These are phyloP conservation scores for Benthosema pterotum DNA, from an alignment of 2,797 vertebrate species.

Conservation along the genomic window DNA sequence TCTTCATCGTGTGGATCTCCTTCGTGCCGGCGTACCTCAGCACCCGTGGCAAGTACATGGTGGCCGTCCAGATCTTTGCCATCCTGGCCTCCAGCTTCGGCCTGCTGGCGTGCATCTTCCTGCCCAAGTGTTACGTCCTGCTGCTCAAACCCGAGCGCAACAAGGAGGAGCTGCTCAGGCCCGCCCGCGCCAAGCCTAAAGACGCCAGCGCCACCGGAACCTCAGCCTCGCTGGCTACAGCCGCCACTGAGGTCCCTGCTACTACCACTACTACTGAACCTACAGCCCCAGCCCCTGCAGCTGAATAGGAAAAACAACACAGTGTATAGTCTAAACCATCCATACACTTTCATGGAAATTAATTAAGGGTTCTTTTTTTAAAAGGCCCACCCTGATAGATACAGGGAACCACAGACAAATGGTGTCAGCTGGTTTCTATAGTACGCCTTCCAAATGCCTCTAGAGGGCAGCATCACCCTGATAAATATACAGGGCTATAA, in stretches of 20 bases:
- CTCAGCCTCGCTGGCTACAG: constrained; percentile 77
- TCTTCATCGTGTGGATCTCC: constrained; percentile 91
- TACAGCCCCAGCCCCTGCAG: constrained; percentile 66
- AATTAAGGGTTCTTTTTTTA: too few relatives aligned
- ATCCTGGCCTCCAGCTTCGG: constrained; percentile 89
- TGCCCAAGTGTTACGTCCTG: constrained; percentile 88
- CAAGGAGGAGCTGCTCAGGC: constrained; percentile 80
- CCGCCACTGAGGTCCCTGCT: constrained; percentile 70
- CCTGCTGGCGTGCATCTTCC: constrained; percentile 85
- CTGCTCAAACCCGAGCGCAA: constrained; percentile 86
- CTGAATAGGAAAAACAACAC: constrained; percentile 61
- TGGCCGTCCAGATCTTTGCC: constrained; percentile 90
- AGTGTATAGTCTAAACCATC: background rate
- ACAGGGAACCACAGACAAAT: too few relatives aligned
- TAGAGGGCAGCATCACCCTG: too few relatives aligned
- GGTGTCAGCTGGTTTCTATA: too few relatives aligned
- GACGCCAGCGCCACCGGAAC: constrained; percentile 78
- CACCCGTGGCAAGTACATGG: constrained; percentile 90
- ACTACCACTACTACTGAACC: constrained; percentile 72
- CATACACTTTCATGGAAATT: background rate
- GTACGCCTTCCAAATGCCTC: too few relatives aligned
- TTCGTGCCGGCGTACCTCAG: constrained; percentile 89
- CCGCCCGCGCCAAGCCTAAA: constrained; percentile 59
- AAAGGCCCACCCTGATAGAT: background rate
- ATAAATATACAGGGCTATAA: too few relatives aligned